A percentile compares a stretch with the other conserved stretches of the same genome.
These are phyloP conservation scores for Melanchra persicariae DNA, from an alignment of 2,888 invertebrate genomes.

Conservation along the genomic window DNA sequence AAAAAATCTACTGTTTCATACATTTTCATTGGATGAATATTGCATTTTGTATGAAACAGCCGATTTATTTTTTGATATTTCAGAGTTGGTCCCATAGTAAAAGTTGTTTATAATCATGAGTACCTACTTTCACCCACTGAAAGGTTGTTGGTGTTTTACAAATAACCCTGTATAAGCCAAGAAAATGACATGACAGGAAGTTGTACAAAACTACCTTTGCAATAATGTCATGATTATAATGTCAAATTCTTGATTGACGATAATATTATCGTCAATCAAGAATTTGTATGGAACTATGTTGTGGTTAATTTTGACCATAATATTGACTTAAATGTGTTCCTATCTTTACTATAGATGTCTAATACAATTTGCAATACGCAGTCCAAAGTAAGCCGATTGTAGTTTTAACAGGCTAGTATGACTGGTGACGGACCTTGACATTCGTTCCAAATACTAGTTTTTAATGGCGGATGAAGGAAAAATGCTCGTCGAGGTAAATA, in stretches of 20 bases:
- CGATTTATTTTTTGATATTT: no score
- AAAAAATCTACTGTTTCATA: no score
- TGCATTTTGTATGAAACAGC: no score
- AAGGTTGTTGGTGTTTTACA: no score
- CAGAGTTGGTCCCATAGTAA: no score
- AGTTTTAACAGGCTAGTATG: slow-evolving; percentile 11
- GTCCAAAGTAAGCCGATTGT: slow-evolving; percentile 9
- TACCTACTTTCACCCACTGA: no score
- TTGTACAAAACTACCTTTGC: no score
- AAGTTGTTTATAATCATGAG: no score
- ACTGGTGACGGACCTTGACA: slow-evolving; percentile 51
- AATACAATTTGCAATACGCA: slow-evolving; percentile 8
- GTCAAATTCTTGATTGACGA: not conserved
- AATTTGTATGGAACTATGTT: not conserved
- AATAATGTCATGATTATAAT: no score
- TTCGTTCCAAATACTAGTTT: slow-evolving; percentile 46
- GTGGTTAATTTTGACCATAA: not conserved
- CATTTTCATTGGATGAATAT: no score
- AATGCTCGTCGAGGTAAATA: slow-evolving; percentile 34
- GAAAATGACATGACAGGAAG: no score
- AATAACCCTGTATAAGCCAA: no score
- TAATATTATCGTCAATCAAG: not conserved
- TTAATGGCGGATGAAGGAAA: slow-evolving; percentile 36
- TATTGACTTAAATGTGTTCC: not conserved
- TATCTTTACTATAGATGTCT: not conserved